phyloP scores from a whole-genome alignment of 2,888 invertebrate species.

The Papilio elwesi region DNA sequence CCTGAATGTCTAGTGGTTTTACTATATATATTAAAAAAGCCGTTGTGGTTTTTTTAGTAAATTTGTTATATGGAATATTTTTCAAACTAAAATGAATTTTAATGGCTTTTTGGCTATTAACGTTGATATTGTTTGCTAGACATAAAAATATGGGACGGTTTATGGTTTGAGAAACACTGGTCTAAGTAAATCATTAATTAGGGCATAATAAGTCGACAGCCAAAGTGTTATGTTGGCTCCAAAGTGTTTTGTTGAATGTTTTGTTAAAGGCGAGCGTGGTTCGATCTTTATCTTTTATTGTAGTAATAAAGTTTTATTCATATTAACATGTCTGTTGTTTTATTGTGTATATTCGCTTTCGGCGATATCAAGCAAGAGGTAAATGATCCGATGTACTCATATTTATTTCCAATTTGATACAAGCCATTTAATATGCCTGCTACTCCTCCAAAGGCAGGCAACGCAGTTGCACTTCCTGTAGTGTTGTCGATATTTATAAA shows the following conservation, averaged over 20 bases:
- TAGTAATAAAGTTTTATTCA: conserved; percentile 84
- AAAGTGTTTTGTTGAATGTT: conserved; percentile 83
- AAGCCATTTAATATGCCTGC: not conserved
- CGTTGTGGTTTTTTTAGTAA: too few relatives aligned
- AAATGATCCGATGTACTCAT: not conserved
- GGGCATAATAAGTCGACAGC: conserved; percentile 78
- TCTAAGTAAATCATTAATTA: conserved; percentile 67
- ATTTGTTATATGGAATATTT: too few relatives aligned
- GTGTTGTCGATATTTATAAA: not conserved
- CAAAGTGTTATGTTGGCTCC: conserved; percentile 80
- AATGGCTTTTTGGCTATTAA: not conserved
- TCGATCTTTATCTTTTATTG: conserved; percentile 79
- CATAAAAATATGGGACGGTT: conserved; percentile 40
- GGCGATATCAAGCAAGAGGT: conserved; percentile 7
- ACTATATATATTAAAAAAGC: too few relatives aligned
- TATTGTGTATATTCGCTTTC: conserved; percentile 41
- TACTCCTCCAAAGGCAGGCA: too few relatives aligned
- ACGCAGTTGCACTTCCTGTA: not conserved
- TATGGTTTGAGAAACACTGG: conserved; percentile 81
- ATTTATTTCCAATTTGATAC: not conserved
- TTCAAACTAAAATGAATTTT: not conserved
- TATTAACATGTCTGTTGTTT: conserved; percentile 61
- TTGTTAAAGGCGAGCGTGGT: conserved; percentile 74
- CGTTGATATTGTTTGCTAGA: conserved; percentile 42
- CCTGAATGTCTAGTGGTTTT: too few relatives aligned